phyloP scores from a whole-genome alignment of 2,888 invertebrate genomes.

The Agrochola litura region DNA sequence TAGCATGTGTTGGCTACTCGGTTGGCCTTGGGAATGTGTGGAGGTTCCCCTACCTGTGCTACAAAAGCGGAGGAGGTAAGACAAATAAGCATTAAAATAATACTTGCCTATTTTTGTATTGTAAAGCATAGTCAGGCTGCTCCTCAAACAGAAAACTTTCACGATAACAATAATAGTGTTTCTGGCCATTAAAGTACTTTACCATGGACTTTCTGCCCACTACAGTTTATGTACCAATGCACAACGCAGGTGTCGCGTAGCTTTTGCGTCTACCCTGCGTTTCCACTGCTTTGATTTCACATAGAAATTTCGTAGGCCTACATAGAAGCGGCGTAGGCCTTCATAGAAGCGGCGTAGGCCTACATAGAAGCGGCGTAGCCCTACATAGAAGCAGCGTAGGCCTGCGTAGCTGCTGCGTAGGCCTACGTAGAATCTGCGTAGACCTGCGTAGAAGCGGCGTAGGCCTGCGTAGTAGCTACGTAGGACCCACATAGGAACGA shows the following conservation, averaged over 20 bases:
- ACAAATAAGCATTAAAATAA: neutral
- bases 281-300: neutral
- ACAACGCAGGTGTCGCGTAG: neutral
- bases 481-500: neutral
- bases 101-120: neutral
- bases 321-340: neutral
- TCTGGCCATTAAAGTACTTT: neutral
- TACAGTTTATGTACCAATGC: neutral
- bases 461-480: neutral
- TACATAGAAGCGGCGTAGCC: neutral
- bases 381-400: neutral
- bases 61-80: constrained; percentile 97
- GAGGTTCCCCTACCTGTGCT: constrained; percentile 98
- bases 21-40: constrained; percentile 97
- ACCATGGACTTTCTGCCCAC: neutral
- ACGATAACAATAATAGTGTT: neutral
- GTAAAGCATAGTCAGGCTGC: too few relatives aligned
- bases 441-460: neutral
- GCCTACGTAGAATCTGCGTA: neutral
- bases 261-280: neutral
- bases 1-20: constrained; percentile 97
- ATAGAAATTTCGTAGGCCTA: neutral
- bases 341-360: neutral
- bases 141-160: neutral
- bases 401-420: neutral